Base-by-base conservation (phyloP, 2,113 vertebrate genomes). In the Prochilodus magdalenae region DNA sequence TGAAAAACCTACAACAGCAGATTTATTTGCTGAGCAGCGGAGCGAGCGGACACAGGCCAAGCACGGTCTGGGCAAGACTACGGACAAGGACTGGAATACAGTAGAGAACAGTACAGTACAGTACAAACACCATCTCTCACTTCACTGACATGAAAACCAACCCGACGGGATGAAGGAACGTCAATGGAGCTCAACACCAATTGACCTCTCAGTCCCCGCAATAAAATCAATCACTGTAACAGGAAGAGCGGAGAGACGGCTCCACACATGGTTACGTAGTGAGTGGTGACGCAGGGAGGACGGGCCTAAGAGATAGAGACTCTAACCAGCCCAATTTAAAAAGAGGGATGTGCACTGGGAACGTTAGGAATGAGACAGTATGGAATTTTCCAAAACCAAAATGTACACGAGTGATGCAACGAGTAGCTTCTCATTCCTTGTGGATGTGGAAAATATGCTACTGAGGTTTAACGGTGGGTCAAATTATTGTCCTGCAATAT, bases 181-280 rank as follows among this genome's bases (percentile, higher is more conserved):
- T 16, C 29, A 7, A 67, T 36, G 20, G 63, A 67, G 30, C 8
- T 30, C 5, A 29, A 6, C 30, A 22, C 16, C 3, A 57, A 22
- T 8, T 57, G 53, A 57, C 53, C 53, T 22, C 20, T 57, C 18
- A n/a, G 6, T 22, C 36, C 36, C 18, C 20, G 24, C 49, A 44
- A 59, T 44, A 77, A 77, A 65, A 77, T 77, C 75, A 65, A 77
- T 77, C n/a, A 26, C 24, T 22, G 40, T 5, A 49, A 30, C 75
- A 29, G 57, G 1, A 7, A 57, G 2, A 53, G 51, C 51, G 3
- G 14, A 57, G 33, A 44, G 53, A 12, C n/a, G 5, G 29, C 18
- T 0, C 18, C 4, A 74, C 53, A 24, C 51, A 75, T 44, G 12
- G 40, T n/a, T 11, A 62, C 73, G 44, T 22, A 16, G 51, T 10